Evolutionary conservation across 2,797 vertebrate genomes (phyloP).

Genomic region (Cirrhinus molitorella): DNA sequence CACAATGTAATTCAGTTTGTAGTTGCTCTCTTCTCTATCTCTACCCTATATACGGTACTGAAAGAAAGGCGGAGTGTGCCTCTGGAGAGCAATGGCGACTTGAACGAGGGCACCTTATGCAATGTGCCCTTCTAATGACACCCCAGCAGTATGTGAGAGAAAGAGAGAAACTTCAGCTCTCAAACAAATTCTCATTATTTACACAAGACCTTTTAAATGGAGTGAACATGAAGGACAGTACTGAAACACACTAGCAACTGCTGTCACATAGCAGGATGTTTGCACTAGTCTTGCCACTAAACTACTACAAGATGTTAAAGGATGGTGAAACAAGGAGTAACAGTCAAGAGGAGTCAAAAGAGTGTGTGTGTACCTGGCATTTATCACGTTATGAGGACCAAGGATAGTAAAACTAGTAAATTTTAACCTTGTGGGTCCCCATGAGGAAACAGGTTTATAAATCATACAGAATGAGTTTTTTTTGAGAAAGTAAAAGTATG

Average conservation of each 20-base stretch:
- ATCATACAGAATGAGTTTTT: no score
- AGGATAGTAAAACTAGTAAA: no score
- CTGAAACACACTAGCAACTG: not conserved
- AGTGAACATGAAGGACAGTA: not conserved
- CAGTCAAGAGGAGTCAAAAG: not conserved
- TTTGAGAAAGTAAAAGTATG: no score
- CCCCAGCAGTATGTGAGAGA: not conserved
- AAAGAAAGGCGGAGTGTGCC: not conserved
- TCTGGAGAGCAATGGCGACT: constrained; percentile 20
- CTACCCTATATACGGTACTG: not conserved
- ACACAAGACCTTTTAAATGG: not conserved
- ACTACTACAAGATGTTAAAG: not conserved
- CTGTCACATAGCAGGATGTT: not conserved
- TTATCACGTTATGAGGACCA: no score
- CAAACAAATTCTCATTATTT: not conserved
- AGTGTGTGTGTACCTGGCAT: not conserved
- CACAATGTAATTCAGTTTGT: not conserved
- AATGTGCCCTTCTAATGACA: constrained; percentile 32
- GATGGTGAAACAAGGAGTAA: not conserved
- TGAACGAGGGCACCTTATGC: constrained; percentile 40
- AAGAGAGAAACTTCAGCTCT: not conserved
- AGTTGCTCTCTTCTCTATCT: not conserved
- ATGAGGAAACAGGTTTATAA: no score
- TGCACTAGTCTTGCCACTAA: not conserved
- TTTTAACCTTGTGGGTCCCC: no score